phyloP scores from a whole-genome alignment of 1,140 invertebrate genomes.

The Drosophila jambulina region DNA sequence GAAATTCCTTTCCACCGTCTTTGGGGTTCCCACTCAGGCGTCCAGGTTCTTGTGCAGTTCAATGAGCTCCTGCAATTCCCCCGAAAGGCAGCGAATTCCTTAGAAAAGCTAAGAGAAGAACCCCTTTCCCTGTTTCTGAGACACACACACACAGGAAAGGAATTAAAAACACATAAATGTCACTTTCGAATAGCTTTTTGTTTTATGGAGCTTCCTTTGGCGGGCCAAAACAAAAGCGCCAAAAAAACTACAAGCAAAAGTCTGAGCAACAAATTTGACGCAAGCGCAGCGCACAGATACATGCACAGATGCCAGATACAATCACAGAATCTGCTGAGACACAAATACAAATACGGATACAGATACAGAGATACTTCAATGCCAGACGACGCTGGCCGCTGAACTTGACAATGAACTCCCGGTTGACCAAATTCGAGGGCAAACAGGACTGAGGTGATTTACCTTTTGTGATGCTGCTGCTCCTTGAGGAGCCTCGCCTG shows the following conservation, averaged over 20 bases:
- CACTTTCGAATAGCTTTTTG: slow-evolving; percentile 79
- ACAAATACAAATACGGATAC: slow-evolving; percentile 17
- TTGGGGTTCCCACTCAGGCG: neutral
- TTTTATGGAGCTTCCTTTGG: slow-evolving; percentile 78
- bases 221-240: slow-evolving; percentile 47
- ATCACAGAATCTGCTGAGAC: slow-evolving; percentile 6
- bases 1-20: slow-evolving; percentile 11
- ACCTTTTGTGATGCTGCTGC: slow-evolving; percentile 40
- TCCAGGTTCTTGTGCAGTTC: slow-evolving; percentile 42
- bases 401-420: slow-evolving; percentile 62
- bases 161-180: slow-evolving; percentile 83
- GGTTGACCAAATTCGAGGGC: slow-evolving; percentile 55
- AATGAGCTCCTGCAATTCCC: slow-evolving; percentile 68
- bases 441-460: slow-evolving; percentile 49
- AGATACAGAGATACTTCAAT: slow-evolving; percentile 17
- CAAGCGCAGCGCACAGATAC: slow-evolving; percentile 71
- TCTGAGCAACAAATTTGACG: slow-evolving; percentile 67
- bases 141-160: slow-evolving; percentile 45
- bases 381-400: slow-evolving; percentile 46
- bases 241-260: slow-evolving; percentile 15
- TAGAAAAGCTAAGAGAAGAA: slow-evolving; percentile 55
- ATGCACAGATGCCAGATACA: slow-evolving; percentile 43
- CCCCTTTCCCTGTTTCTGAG: neutral
- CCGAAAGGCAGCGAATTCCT: slow-evolving; percentile 63
- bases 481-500: slow-evolving; percentile 18